Base-by-base conservation (phyloP, 2,888 invertebrate genomes). In the Platynereis dumerilii region DNA sequence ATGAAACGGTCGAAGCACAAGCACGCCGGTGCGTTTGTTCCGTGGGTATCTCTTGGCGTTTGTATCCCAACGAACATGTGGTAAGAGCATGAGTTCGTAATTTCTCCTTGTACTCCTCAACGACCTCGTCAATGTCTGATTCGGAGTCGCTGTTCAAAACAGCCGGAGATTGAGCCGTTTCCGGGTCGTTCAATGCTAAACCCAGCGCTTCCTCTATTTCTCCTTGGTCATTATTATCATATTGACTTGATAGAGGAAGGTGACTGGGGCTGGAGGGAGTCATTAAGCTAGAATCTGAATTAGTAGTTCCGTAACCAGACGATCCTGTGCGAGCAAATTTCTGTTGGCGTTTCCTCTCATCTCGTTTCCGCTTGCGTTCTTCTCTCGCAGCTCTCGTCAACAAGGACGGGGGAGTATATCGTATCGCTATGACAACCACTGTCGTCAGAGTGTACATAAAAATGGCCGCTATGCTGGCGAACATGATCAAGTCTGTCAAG, bases 61-160 rank as follows among this genome's bases (percentile, higher is more conserved):
- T 29, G 17, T 24, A 39, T 20, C 20, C 12, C 17, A 61, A 42
- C n/a, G 54, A 22, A 34, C 61, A 61, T 2, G 61, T 53, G 12
- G 61, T 61, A 10, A 61, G 44, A 2, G 61, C 61, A 5, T 39
- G 39, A 10, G 54, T 39, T 29, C 61, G n/a, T 26, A 61, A 27
- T 26, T 34, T 17, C 27, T 61, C 61, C 27, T 61, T 61, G 42
- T 61, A 61, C 27, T 61, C 61, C 61, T 61, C 61, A 26, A 61
- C 61, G 22, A 52, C 54, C n/a, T 61, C 61, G 54, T 61, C 61
- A 42, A 61, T 61, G 55, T 61, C 61, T 3, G 53, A 39, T 22
- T 61, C 61, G 1, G 61, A 61, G 42, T 61, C 61, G 22, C 5
- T 2, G 24, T 48, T 34, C 12, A 34, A 34, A 34, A 34, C 12